phyloP scores from a whole-genome alignment of 2,797 vertebrate species.

The Heteromormyrus szaboi region DNA sequence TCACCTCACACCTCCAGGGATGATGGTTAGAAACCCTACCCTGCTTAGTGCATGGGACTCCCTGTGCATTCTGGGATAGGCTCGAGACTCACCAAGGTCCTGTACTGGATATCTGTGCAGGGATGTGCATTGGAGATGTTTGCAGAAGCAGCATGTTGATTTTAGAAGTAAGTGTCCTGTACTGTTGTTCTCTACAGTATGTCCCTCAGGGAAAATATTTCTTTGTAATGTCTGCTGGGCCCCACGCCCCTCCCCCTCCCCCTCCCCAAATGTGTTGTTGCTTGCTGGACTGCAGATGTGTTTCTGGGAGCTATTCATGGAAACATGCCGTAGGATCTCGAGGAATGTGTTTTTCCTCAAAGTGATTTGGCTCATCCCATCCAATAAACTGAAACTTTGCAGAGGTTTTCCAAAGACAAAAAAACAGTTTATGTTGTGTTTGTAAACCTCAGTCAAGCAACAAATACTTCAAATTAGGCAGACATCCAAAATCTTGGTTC shows the following conservation, averaged over 20 bases:
- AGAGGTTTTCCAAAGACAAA: constrained; percentile 15
- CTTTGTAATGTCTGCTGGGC: background rate
- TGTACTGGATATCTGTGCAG: background rate
- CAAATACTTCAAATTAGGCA: background rate
- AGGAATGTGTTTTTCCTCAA: constrained; percentile 26
- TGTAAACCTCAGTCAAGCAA: constrained; percentile 14
- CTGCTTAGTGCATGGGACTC: background rate
- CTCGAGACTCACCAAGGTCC: background rate
- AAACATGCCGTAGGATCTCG: constrained; percentile 25
- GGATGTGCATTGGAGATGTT: background rate
- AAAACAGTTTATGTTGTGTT: constrained; percentile 4
- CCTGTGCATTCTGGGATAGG: background rate
- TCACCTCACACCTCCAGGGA: background rate
- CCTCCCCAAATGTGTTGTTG: constrained; percentile 11
- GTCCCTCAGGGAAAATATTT: background rate
- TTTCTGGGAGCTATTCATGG: constrained; percentile 25
- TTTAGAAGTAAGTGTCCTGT: constrained; percentile 8
- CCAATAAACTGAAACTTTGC: constrained; percentile 25
- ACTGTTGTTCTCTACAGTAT: constrained; percentile 2
- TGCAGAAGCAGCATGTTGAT: background rate
- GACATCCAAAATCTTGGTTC: background rate
- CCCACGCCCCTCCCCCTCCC: background rate
- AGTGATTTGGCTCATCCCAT: constrained; percentile 16
- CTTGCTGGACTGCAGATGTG: constrained; percentile 24
- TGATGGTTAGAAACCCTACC: background rate